phyloP scores from a whole-genome alignment of 2,797 vertebrate genomes.

The Emydoidea blandingii region DNA sequence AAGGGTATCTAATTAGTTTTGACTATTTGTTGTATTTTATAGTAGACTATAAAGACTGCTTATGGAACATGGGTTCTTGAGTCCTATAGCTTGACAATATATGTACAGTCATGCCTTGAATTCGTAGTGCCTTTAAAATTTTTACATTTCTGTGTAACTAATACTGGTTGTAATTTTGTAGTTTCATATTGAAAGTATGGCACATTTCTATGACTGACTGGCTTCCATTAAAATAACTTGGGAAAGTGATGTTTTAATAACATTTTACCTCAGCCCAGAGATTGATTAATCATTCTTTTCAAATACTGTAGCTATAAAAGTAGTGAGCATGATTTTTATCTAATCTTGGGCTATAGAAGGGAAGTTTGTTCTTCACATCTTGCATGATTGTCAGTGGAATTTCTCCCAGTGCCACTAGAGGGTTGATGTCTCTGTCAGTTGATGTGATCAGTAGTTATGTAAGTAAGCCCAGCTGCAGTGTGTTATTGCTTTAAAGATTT shows the following conservation, averaged over 20 bases:
- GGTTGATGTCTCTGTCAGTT: slow-evolving; percentile 52
- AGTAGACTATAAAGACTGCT: slow-evolving; percentile 9
- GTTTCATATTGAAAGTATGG: not conserved
- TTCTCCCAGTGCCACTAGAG: slow-evolving; percentile 68
- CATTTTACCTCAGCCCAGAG: not conserved
- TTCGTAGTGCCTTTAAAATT: not conserved
- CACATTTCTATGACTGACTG: not conserved
- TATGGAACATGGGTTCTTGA: not conserved
- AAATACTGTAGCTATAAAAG: not conserved
- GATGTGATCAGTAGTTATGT: not conserved
- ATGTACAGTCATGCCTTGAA: not conserved
- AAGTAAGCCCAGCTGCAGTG: not conserved
- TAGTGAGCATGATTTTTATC: not conserved
- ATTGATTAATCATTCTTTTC: not conserved
- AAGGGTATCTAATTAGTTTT: not conserved
- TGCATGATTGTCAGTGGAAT: slow-evolving; percentile 7
- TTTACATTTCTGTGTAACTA: not conserved
- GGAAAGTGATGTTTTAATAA: not conserved
- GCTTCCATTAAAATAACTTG: slow-evolving; percentile 10
- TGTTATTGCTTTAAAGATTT: not conserved
- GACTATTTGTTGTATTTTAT: not conserved
- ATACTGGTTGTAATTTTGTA: slow-evolving; percentile 1
- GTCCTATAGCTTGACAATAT: not conserved
- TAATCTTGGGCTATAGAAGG: not conserved
- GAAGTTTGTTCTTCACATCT: rapidly evolving